phyloP scores from a whole-genome alignment of 2,113 vertebrate species.

The Gnathonemus longibarbis region DNA sequence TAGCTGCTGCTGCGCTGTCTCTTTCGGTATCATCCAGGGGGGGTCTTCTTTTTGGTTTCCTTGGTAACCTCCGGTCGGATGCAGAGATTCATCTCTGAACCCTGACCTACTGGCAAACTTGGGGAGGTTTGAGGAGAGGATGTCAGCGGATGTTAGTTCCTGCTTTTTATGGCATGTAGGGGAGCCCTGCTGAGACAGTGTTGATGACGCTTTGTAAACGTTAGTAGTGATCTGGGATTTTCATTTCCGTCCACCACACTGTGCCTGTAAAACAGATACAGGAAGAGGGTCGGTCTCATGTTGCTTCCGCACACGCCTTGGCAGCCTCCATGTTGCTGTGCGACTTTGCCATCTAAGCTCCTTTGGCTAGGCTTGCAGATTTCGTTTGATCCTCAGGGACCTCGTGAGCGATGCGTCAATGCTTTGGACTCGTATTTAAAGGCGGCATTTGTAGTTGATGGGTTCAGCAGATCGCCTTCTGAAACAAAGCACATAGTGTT shows the following conservation, averaged over 20 bases:
- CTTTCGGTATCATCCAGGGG: neutral
- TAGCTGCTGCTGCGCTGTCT: neutral
- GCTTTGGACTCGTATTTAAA: neutral
- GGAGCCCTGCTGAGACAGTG: neutral
- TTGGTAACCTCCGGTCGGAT: neutral
- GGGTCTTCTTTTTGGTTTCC: neutral
- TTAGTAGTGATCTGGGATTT: neutral
- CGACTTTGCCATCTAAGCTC: neutral
- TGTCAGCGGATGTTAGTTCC: neutral
- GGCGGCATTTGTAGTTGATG: neutral
- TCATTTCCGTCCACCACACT: neutral
- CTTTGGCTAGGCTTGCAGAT: neutral
- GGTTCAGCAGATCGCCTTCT: neutral
- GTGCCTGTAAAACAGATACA: neutral
- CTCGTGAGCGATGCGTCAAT: neutral
- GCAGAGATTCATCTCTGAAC: neutral
- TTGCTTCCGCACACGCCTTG: neutral
- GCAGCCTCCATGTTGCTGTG: neutral
- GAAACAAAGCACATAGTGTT: slow-evolving; percentile 15
- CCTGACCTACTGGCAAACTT: neutral
- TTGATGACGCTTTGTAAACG: neutral
- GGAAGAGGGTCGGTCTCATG: neutral
- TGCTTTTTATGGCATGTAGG: neutral
- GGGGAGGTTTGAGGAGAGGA: neutral
- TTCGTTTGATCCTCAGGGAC: neutral